These are phyloP conservation scores for Elaphurus davidianus DNA, from an alignment of 2,113 vertebrate species.

Conservation along the genomic window DNA sequence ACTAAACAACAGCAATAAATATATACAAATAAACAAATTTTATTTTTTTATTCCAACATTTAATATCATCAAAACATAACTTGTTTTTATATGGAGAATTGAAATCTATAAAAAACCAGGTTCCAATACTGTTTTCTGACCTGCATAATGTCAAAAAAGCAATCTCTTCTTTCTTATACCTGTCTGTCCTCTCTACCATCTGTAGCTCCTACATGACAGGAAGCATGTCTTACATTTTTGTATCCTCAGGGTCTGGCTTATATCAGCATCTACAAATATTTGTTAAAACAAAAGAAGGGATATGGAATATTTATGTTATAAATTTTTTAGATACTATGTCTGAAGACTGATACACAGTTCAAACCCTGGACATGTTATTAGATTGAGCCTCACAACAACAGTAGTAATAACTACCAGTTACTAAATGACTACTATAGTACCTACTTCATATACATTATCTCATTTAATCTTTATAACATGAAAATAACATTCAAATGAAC, in stretches of 20 bases:
- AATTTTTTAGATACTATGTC: neutral
- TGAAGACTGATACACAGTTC: neutral
- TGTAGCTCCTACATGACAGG: neutral
- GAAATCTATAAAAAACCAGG: neutral
- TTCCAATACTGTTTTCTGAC: neutral
- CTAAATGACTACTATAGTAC: neutral
- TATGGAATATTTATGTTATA: neutral
- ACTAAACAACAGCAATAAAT: neutral
- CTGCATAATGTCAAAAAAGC: neutral
- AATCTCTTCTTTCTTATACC: neutral
- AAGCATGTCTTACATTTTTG: neutral
- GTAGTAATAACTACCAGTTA: neutral
- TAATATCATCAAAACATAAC: neutral
- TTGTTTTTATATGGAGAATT: neutral
- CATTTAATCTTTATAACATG: neutral
- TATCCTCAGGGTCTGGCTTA: neutral
- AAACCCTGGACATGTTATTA: neutral
- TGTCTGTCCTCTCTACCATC: neutral
- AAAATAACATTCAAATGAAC: slow-evolving; percentile 64
- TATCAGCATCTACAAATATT: neutral
- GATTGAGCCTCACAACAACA: neutral
- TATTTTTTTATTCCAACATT: slow-evolving; percentile 14
- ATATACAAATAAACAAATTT: neutral
- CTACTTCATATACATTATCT: neutral
- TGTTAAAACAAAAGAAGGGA: neutral